phyloP scores from a whole-genome alignment of 2,888 invertebrate genomes.

The Polietes domitor region DNA sequence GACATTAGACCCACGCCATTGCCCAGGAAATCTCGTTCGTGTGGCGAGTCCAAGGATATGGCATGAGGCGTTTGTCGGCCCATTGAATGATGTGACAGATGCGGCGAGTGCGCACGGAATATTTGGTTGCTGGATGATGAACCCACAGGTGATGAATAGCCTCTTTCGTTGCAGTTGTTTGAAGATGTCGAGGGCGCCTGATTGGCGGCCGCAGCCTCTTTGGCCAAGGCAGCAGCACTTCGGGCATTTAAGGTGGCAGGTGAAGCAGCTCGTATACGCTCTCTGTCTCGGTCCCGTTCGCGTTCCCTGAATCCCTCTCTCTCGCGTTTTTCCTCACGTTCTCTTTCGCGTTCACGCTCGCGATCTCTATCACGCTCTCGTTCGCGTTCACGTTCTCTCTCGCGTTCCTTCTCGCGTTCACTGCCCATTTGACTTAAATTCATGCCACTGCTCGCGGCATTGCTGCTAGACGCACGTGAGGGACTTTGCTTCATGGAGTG shows the following conservation, averaged over 20 bases:
- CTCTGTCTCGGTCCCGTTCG: slow-evolving; percentile 53
- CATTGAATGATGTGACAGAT: slow-evolving; percentile 71
- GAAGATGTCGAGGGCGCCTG: slow-evolving; percentile 57
- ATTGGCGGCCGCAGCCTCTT: slow-evolving; percentile 54
- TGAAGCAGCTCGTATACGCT: slow-evolving; percentile 62
- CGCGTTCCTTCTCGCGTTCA: slow-evolving; percentile 60
- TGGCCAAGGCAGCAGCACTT: slow-evolving; percentile 63
- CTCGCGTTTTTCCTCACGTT: slow-evolving; percentile 49
- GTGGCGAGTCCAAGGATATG: slow-evolving; percentile 74
- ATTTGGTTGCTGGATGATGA: slow-evolving; percentile 69
- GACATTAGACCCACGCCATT: slow-evolving; percentile 70
- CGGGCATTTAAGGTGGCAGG: slow-evolving; percentile 77
- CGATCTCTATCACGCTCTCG: slow-evolving; percentile 56
- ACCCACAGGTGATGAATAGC: slow-evolving; percentile 75
- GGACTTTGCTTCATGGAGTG: slow-evolving; percentile 74
- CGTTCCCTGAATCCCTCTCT: slow-evolving; percentile 69
- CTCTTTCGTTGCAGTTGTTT: slow-evolving; percentile 73
- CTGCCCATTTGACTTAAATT: slow-evolving; percentile 70
- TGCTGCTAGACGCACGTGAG: slow-evolving; percentile 60
- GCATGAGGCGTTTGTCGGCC: slow-evolving; percentile 66
- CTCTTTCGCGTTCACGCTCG: slow-evolving; percentile 45
- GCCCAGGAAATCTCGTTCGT: slow-evolving; percentile 76
- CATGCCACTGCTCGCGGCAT: slow-evolving; percentile 69
- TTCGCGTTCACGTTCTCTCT: slow-evolving; percentile 64
- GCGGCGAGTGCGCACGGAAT: slow-evolving; percentile 74